Evolutionary conservation across 2,888 invertebrate genomes (phyloP).

Genomic region (Megalurothrips usitatus): DNA sequence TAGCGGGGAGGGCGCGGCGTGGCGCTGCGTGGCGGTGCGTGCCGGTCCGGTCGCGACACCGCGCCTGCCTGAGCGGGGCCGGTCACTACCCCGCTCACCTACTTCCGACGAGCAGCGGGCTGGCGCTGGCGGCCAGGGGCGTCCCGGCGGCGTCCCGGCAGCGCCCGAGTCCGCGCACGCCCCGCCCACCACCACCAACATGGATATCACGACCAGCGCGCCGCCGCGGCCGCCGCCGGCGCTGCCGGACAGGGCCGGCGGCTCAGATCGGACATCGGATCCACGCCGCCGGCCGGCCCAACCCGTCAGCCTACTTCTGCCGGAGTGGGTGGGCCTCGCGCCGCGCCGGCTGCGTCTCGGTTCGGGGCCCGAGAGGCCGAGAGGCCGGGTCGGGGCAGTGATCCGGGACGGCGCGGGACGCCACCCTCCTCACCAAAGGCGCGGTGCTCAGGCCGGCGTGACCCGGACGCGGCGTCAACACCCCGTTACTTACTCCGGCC

Average conservation of each 20-base stretch:
- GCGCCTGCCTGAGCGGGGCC: not conserved
- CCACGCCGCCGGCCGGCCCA: not conserved
- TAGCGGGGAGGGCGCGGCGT: not conserved
- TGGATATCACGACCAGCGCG: not conserved
- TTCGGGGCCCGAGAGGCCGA: too few relatives aligned
- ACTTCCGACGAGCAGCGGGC: not conserved
- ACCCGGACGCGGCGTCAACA: too few relatives aligned
- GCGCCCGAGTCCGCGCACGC: too few relatives aligned
- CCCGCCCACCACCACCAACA: too few relatives aligned
- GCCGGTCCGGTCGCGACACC: not conserved
- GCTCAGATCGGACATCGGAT: not conserved
- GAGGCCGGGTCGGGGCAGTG: too few relatives aligned
- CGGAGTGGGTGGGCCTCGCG: not conserved
- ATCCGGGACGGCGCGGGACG: too few relatives aligned
- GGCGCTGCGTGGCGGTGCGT: not conserved
- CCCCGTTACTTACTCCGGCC: too few relatives aligned
- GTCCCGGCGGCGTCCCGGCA: not conserved
- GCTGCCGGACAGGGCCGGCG: too few relatives aligned
- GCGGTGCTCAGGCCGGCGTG: too few relatives aligned
- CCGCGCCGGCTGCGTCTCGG: too few relatives aligned
- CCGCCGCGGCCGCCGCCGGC: too few relatives aligned
- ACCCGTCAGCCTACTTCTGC: not conserved
- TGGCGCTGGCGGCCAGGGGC: not conserved
- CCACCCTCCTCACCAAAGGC: too few relatives aligned
- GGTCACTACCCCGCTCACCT: slow-evolving; percentile 11